Percentiles rank a stretch among this genome's conserved stretches.
phyloP scores from a whole-genome alignment of 1,140 invertebrate genomes.

The Pteromalus puparum region DNA sequence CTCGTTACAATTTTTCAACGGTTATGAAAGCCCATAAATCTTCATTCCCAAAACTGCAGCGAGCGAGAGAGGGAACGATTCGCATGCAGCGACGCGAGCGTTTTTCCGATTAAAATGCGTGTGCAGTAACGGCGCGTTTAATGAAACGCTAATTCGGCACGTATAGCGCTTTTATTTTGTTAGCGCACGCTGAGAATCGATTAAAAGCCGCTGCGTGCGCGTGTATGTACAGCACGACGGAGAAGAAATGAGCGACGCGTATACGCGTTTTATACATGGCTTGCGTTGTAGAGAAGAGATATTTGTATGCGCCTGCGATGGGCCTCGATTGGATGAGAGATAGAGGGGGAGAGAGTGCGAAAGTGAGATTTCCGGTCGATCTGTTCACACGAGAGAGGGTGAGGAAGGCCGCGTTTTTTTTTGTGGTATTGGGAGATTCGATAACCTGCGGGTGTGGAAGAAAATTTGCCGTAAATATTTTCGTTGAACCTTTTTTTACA shows the following conservation, averaged over 20 bases:
- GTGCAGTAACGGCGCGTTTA: neutral
- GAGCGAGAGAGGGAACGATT: too few relatives aligned
- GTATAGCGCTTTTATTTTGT: conserved; percentile 27
- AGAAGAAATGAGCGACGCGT: neutral
- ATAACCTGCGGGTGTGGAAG: neutral
- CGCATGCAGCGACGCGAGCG: neutral
- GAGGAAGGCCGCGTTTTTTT: neutral
- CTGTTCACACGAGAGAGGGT: neutral
- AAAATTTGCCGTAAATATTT: too few relatives aligned
- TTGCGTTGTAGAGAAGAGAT: neutral
- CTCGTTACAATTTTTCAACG: neutral
- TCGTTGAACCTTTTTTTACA: too few relatives aligned
- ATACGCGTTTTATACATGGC: neutral
- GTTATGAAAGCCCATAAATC: conserved; percentile 6
- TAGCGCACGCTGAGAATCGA: neutral
- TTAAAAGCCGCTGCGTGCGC: neutral
- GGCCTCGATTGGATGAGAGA: too few relatives aligned
- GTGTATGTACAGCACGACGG: neutral
- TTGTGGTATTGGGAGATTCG: neutral
- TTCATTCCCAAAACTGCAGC: neutral
- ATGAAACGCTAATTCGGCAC: conserved; percentile 38
- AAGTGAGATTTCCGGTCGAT: neutral
- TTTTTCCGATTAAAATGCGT: conserved; percentile 33
- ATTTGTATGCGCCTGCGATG: neutral
- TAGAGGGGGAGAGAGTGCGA: neutral